Evolutionary conservation across 1,140 invertebrate species (phyloP).

Genomic region (Lerema accius): DNA sequence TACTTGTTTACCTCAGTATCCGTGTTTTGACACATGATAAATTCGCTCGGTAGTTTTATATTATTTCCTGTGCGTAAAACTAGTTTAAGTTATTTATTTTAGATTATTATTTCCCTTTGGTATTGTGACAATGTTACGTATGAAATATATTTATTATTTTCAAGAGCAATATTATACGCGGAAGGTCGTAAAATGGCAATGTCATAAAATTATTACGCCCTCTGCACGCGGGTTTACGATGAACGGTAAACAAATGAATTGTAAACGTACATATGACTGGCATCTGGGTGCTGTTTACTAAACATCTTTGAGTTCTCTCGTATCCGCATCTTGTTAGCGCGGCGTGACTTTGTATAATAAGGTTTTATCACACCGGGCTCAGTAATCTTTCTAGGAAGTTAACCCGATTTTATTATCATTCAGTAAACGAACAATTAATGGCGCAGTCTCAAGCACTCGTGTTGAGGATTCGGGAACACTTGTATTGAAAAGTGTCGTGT

Average conservation of each 20-base stretch:
- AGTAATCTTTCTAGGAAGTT: conserved; percentile 14
- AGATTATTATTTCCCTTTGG: not conserved
- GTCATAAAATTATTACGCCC: conserved; percentile 30
- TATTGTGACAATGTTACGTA: not conserved
- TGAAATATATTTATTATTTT: no score
- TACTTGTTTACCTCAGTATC: conserved; percentile 33
- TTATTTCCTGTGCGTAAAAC: conserved; percentile 4
- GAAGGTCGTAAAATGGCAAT: conserved; percentile 26
- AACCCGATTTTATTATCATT: conserved; percentile 18
- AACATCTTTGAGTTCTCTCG: conserved; percentile 37
- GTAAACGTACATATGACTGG: conserved; percentile 55
- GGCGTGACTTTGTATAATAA: conserved; percentile 16
- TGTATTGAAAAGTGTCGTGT: not conserved
- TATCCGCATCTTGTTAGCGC: conserved; percentile 15
- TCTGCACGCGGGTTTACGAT: conserved; percentile 38
- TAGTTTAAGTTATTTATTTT: not conserved
- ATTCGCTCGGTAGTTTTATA: conserved; percentile 35
- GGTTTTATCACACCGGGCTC: conserved; percentile 12
- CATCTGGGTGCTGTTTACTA: conserved; percentile 59
- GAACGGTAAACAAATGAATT: conserved; percentile 52
- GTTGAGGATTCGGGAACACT: no score
- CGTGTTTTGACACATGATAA: conserved; percentile 49
- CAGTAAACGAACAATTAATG: conserved; percentile 2
- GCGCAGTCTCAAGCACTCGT: not conserved
- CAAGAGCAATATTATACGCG: not conserved